Base-by-base conservation (phyloP, 2,888 invertebrate species). In the Dasypolia templi region DNA sequence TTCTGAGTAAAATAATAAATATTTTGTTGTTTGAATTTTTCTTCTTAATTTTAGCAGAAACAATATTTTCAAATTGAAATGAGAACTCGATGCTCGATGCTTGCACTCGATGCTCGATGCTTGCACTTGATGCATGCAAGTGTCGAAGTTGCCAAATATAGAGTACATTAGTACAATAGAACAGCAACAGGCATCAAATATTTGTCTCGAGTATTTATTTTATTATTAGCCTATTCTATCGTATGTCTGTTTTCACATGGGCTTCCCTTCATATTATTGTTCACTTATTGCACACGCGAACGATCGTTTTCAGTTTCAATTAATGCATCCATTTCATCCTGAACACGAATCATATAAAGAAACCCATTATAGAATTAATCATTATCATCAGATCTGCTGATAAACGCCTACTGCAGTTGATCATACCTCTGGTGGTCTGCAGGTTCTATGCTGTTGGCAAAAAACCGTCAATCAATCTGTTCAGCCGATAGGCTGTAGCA, bases 121-220 rank as follows among this genome's bases (percentile, higher is more conserved):
- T n/a, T 65, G 49, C 66, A 75, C n/a, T 26, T n/a, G 22, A 56
- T 77, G 75, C 55, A 77, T 65, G 3, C 29, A 81, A 62, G 0
- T 44, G 61, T 39, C 32, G 49, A 62, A 62, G 61, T 32, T 77
- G 77, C 65, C 77, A 77, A 77, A 80, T 56, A n/a, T n/a, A n/a
- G n/a, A n/a, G n/a, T n/a, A n/a, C n/a, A n/a, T n/a, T n/a, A n/a
- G 14, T 32, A 51, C 61, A 49, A 14, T 46, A 62, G 9, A 65
- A 77, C 19, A 61, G 62, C 49, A 80, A 65, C 29, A 65, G 55
- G 55, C 81, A 66, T 62, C n/a, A 39, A 65, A 77, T 65, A 65
- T 62, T 81, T 66, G 62, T 75, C 61, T 56, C 44, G 42, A 35
- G 35, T 55, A 51, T 61, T 59, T 42, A 59, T 64, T 77, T 42